Evolutionary conservation across 2,888 invertebrate species (phyloP).

Genomic region (Meghimatium bilineatum): DNA sequence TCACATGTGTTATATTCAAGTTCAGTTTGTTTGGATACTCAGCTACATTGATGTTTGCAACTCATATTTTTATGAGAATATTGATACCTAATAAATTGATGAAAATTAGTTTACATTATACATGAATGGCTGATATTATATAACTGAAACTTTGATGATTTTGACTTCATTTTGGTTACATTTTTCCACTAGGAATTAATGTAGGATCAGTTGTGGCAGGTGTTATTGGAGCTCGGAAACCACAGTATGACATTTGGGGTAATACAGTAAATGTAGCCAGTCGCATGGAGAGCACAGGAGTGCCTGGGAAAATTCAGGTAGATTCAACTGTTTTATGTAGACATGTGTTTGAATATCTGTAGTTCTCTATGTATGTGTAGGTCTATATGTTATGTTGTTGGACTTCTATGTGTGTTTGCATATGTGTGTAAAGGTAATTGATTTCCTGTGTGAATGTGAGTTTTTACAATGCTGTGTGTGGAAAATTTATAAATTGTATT

Average conservation of each 20-base stretch:
- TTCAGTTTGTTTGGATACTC: too few species aligned
- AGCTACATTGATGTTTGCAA: too few species aligned
- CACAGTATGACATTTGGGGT: conserved; percentile 94
- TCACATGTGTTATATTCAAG: too few species aligned
- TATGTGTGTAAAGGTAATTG: not conserved
- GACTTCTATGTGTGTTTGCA: not conserved
- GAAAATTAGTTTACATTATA: too few species aligned
- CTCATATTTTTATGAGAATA: too few species aligned
- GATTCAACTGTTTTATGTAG: not conserved
- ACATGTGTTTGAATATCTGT: not conserved
- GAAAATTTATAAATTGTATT: too few species aligned
- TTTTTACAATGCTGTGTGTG: not conserved
- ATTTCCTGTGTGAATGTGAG: not conserved
- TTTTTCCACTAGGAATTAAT: conserved; percentile 84
- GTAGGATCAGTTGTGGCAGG: conserved; percentile 93
- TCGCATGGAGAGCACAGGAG: conserved; percentile 92
- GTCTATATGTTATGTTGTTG: not conserved
- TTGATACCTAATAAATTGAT: too few species aligned
- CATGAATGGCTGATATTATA: too few species aligned
- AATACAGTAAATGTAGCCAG: conserved; percentile 94
- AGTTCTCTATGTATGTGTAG: not conserved
- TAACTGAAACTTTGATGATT: too few species aligned
- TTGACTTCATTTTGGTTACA: too few species aligned
- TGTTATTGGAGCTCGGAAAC: conserved; percentile 90
- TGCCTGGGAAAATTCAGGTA: conserved; percentile 42